Evolutionary conservation across 1,140 invertebrate genomes (phyloP), one percentile per base, ranked within the genome.

Genomic region (Ceratosolen solmsi): DNA sequence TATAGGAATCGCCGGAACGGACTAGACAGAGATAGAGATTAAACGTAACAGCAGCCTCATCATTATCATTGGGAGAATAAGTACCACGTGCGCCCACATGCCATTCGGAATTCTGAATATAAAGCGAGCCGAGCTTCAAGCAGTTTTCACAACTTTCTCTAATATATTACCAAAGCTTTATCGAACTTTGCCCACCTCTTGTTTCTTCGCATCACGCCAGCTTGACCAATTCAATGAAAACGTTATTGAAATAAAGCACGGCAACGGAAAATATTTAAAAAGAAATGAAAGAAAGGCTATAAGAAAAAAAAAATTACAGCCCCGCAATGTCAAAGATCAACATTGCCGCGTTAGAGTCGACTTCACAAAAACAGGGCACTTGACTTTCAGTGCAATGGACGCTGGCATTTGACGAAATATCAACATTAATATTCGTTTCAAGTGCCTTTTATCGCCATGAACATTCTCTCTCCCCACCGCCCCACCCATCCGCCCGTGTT

Each of bases 71-170:
- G 22, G 70, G 25, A 27, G n/a, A 71, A 7, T 4, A 13, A 65
- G 4, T 13, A 20, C 7, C 38, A 71, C 68, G n/a, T 30, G 68
- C 9, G 36, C 68, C 36, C 1, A 22, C 30, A 46, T 46, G n/a
- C 38, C 11, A 17, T 49, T 71, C 41, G 27, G 22, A 49, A 71
- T 71, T 71, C 41, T 49, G 22, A 49, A 71, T 71, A 49, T 71
- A 49, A 22, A 46, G 13, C 38, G 68, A 27, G 17, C 41, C 38
- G 22, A 71, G 22, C 49, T 71, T 71, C 13, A 15, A 71, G 9
- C 8, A 38, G 7, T 3, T 65, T 65, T 36, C 33, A 2, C 0
- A 20, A 22, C 63, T 68, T 68, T 38, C 33, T 68, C 9, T 17
- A 1, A 5, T 11, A 54, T 54, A 54, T 20, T 2, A 17, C 4